phyloP scores from a whole-genome alignment of 2,113 vertebrate species.

The Pheucticus melanocephalus region DNA sequence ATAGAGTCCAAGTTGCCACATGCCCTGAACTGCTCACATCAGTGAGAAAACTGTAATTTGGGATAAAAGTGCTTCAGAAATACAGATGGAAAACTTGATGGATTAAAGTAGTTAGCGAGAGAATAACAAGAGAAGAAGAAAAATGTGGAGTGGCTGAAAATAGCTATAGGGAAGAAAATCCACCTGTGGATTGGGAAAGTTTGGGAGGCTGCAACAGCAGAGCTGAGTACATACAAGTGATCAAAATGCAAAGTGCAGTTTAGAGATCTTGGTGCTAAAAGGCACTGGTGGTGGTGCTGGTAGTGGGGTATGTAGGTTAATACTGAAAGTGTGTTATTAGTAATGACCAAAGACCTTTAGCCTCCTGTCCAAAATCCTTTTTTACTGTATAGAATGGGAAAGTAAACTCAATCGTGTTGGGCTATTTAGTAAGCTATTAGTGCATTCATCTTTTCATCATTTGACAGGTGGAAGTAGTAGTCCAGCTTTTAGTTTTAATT shows the following conservation, averaged over 20 bases:
- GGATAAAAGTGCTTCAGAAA: not conserved
- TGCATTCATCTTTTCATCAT: slow-evolving; percentile 97
- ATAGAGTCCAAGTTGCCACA: not conserved
- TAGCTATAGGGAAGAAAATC: not conserved
- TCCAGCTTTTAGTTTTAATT: slow-evolving; percentile 99
- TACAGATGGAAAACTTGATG: not conserved
- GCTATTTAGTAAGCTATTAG: slow-evolving; percentile 94
- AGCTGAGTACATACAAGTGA: not conserved
- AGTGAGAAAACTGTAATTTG: not conserved
- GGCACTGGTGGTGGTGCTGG: not conserved
- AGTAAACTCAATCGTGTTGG: slow-evolving; percentile 75
- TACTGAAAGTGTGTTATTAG: slow-evolving; percentile 72
- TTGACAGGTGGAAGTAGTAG: slow-evolving; percentile 99
- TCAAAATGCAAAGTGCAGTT: not conserved
- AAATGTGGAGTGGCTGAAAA: not conserved
- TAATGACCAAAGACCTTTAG: slow-evolving; percentile 76
- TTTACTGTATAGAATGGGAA: slow-evolving; percentile 72
- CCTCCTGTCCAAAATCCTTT: slow-evolving; percentile 75
- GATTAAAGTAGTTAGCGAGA: not conserved
- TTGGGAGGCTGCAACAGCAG: not conserved
- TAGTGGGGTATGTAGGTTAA: slow-evolving; percentile 68
- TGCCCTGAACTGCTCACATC: not conserved
- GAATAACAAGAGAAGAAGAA: not conserved
- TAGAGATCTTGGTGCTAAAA: not conserved
- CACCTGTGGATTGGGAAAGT: not conserved